Percentiles rank a stretch among this genome's conserved stretches.
These are phyloP conservation scores for sheep (Ovis aries) DNA, from an alignment of 2,113 vertebrate species.

Conservation along the genomic window ARS-UI_Ramb_v3.0 NC_056055.1:189052501-189053000, in stretches of 20 bases:
- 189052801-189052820: background rate
- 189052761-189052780: background rate
- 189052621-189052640: background rate
- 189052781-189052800: background rate
- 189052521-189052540: background rate
- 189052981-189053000: no score
- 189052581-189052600: background rate
- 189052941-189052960: no score
- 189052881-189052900: no score
- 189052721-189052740: background rate
- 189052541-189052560: fast-evolving
- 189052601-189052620: background rate
- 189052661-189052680: background rate
- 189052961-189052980: no score
- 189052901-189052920: no score
- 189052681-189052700: background rate
- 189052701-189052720: background rate
- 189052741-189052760: background rate
- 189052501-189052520: background rate
- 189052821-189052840: background rate
- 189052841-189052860: no score
- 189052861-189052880: no score
- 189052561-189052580: background rate
- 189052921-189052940: no score
- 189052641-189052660: background rate